Percentiles rank a stretch among this genome's conserved stretches.
phyloP scores from a whole-genome alignment of 2,888 invertebrate species.

The Crocallis elinguaria region DNA sequence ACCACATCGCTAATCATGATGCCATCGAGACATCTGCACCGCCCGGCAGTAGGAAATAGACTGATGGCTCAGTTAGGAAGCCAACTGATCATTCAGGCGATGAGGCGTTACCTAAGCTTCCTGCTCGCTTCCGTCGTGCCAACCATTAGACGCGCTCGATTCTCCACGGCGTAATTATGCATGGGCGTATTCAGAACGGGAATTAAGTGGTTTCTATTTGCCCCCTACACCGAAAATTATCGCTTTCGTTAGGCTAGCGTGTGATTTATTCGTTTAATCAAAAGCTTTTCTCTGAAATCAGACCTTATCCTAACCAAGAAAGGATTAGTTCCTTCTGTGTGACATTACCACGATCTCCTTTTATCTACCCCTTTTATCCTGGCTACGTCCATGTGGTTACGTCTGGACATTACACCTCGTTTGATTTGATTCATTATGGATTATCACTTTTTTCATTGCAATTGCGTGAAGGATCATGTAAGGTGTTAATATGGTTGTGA shows the following conservation, averaged over 20 bases:
- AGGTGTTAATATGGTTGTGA: conserved; percentile 4
- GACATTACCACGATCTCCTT: neutral
- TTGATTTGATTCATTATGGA: conserved; percentile 10
- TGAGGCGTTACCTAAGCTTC: conserved; percentile 66
- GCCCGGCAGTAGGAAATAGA: conserved; percentile 52
- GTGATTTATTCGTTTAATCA: no score
- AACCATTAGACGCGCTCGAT: conserved; percentile 58
- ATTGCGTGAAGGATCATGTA: conserved; percentile 15
- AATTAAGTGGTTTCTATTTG: neutral
- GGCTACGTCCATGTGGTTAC: neutral
- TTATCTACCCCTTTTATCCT: neutral
- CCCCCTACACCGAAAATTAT: neutral
- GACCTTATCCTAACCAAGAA: no score
- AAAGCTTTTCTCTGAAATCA: no score
- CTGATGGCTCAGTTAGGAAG: conserved; percentile 58
- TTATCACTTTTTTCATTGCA: conserved; percentile 6
- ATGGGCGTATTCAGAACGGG: conserved; percentile 12
- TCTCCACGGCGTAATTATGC: conserved; percentile 21
- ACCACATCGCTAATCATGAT: conserved; percentile 33
- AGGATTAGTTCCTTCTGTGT: no score
- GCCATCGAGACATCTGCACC: conserved; percentile 45
- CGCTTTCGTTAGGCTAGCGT: no score
- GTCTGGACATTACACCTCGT: conserved; percentile 11
- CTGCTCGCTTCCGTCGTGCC: conserved; percentile 58
- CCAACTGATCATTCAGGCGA: conserved; percentile 56